Conservation (phyloP, 1,140 invertebrate genomes). For the Teleogryllus occipitalis region DNA sequence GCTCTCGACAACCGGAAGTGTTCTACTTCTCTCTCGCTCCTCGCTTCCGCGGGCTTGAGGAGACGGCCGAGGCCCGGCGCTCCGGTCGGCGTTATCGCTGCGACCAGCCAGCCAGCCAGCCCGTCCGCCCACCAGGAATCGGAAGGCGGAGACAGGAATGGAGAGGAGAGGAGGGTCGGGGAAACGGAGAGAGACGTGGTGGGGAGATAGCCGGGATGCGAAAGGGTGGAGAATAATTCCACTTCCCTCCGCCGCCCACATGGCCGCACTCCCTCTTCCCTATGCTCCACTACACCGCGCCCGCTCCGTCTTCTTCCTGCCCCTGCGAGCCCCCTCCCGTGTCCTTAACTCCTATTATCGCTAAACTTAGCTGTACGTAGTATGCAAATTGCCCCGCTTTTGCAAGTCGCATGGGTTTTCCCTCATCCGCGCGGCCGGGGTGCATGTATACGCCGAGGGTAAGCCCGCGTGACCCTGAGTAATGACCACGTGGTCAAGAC, state of each 20-base stretch:
- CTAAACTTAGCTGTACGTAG: background rate
- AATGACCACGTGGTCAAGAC: slow-evolving; percentile 3
- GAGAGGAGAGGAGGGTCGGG: background rate
- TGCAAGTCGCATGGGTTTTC: background rate
- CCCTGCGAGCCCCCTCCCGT: background rate
- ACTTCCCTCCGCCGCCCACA: background rate
- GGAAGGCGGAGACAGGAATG: background rate
- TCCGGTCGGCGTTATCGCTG: background rate
- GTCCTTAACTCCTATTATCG: background rate
- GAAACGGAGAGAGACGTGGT: background rate
- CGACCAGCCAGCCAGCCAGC: background rate
- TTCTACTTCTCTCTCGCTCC: background rate
- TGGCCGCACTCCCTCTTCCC: no score
- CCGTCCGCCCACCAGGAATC: background rate
- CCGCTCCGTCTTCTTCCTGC: background rate
- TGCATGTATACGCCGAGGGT: background rate
- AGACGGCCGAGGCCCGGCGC: no score
- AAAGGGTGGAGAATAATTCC: background rate
- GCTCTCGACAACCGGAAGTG: slow-evolving; percentile 2
- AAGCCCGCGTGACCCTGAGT: background rate
- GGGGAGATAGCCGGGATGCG: background rate
- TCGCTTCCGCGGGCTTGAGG: background rate
- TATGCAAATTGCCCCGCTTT: background rate
- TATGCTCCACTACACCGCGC: background rate
- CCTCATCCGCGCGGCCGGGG: background rate